Percentiles rank a stretch among this genome's conserved stretches.
Evolutionary conservation across 1,140 invertebrate species (phyloP).

Genomic region (Mycetomoellerius zeteki): DNA sequence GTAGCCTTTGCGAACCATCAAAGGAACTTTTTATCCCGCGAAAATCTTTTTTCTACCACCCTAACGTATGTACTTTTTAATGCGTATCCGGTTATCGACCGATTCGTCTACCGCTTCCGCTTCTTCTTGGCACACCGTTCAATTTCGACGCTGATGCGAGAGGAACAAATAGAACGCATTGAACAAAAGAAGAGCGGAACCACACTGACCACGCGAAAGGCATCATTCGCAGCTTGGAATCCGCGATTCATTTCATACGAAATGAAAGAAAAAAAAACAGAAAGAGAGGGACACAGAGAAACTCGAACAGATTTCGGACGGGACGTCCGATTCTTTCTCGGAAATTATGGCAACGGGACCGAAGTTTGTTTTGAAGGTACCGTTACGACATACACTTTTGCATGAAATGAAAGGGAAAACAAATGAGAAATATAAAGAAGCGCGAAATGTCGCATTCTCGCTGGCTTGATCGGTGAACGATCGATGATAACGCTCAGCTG

Average conservation of each 20-base stretch:
- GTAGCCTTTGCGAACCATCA: conserved; percentile 70
- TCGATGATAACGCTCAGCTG: conserved; percentile 35
- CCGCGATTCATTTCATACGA: conserved; percentile 35
- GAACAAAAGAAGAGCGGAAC: conserved; percentile 26
- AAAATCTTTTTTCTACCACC: conserved; percentile 74
- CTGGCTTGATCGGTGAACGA: conserved; percentile 32
- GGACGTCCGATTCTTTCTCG: conserved; percentile 54
- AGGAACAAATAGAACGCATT: neutral
- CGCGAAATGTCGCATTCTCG: conserved; percentile 41
- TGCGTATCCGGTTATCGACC: conserved; percentile 67
- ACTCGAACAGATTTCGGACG: conserved; percentile 50
- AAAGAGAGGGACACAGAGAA: conserved; percentile 3
- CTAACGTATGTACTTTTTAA: conserved; percentile 71
- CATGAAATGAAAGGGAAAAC: conserved; percentile 15
- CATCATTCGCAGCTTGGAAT: conserved; percentile 40
- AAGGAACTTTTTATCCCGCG: conserved; percentile 74
- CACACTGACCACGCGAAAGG: conserved; percentile 41
- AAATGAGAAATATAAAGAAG: neutral
- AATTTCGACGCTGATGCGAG: conserved; percentile 33
- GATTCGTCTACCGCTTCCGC: conserved; percentile 76
- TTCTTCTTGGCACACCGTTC: conserved; percentile 65
- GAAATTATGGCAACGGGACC: conserved; percentile 51
- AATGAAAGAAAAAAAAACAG: neutral
- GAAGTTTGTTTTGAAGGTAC: conserved; percentile 52
- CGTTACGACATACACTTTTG: conserved; percentile 43